phyloP scores from a whole-genome alignment of 2,113 vertebrate species.

The human (Homo sapiens) region GRCh38 chr16:6279001-6279500 shows the following conservation, averaged over 20 bases:
- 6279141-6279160: constrained; percentile 83
- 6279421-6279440: not conserved
- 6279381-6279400: not conserved
- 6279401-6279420: not conserved
- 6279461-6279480: not conserved
- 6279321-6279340: not conserved
- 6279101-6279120: constrained; percentile 73
- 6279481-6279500: not conserved
- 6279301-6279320: constrained; percentile 73
- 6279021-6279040: constrained; percentile 83
- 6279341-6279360: not conserved
- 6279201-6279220: constrained; percentile 81
- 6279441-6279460: not conserved
- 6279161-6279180: constrained; percentile 84
- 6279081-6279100: constrained; percentile 80
- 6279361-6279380: not conserved
- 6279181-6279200: constrained; percentile 80
- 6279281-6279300: constrained; percentile 72
- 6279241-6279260: constrained; percentile 78
- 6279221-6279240: constrained; percentile 81
- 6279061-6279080: constrained; percentile 78
- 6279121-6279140: constrained; percentile 80
- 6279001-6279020: constrained; percentile 79
- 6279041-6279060: constrained; percentile 78
- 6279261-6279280: constrained; percentile 72